These are phyloP conservation scores for Micoletzkya japonica DNA, from an alignment of 2,888 invertebrate genomes.

Conservation along the genomic window DNA sequence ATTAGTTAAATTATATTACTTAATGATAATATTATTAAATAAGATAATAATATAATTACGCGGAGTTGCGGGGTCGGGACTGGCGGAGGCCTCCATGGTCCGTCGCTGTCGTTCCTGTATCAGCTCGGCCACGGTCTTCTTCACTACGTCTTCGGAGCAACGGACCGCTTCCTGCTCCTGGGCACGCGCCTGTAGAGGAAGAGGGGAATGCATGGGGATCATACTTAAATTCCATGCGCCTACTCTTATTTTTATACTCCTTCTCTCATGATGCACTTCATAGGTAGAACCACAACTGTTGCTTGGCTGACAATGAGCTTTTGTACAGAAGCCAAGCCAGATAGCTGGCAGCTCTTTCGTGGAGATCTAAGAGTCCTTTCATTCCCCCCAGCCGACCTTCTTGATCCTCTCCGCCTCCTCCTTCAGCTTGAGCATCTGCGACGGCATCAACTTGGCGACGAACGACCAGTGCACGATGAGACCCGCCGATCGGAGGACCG, in stretches of 20 bases:
- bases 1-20: no score
- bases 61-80: no score
- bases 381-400: slow-evolving; percentile 2
- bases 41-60: no score
- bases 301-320: no score
- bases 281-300: no score
- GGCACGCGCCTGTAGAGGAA: not conserved
- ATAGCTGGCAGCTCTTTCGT: no score
- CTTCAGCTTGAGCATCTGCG: slow-evolving; percentile 14
- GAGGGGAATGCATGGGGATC: not conserved
- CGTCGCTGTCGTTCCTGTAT: slow-evolving; percentile 17
- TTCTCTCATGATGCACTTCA: not conserved
- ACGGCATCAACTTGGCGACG: slow-evolving; percentile 17
- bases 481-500: slow-evolving; percentile 23
- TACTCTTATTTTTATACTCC: not conserved
- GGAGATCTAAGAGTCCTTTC: no score
- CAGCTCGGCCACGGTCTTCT: slow-evolving; percentile 26
- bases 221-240: not conserved
- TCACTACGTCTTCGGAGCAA: not conserved
- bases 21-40: no score
- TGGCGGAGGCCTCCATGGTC: not conserved
- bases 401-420: slow-evolving; percentile 7
- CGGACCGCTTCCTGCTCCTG: not conserved
- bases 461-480: slow-evolving; percentile 28
- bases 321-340: no score